Base-by-base conservation (phyloP, 2,113 vertebrate genomes). In the Muntiacus muntjak region DNA sequence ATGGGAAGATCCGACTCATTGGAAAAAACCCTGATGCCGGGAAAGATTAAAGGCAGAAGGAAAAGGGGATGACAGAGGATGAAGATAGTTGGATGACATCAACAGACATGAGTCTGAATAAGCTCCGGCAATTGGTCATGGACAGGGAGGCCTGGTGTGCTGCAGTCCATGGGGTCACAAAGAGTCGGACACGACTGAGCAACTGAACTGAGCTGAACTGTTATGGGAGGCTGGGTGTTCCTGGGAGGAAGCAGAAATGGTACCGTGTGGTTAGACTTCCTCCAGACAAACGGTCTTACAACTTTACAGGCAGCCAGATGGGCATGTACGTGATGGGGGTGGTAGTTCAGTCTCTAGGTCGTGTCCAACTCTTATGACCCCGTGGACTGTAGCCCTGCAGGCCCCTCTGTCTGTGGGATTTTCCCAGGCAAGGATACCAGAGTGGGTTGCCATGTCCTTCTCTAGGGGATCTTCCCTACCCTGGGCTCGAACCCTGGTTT, bases 191-290 rank as follows among this genome's bases (percentile, higher is more conserved):
- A 74, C 5, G 2, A 40, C 67, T 74, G 67, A 40, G 67, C 21
- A 12, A 74, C n/a, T 74, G 67, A 40, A 74, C n/a, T 74, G 67
- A 74, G 19, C 67, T 74, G n/a, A 74, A 74, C 10, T 3, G 12
- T 55, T 57, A 40, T 85, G 54, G 82, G 90, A 92, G 74, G 40
- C 15, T 21, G 33, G 50, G 43, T 74, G 12, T 47, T 60, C 85
- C 74, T 94, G n/a, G 33, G 52, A 74, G 64, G 54, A 81, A 62
- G 43, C 62, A 25, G 45, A 26, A 26, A 15, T 71, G 33, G 33
- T 23, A 58, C 94, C 21, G 26, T 50, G 91, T 95, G 87, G 74
- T 94, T 92, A 85, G 60, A 95, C 93, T 79, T 94, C 45, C 25
- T n/a, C 40, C 36, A 30, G 40, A 87, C 45, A 88, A 15, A 58